phyloP scores from a whole-genome alignment of 2,888 invertebrate species.

The Ellobium chinense region DNA sequence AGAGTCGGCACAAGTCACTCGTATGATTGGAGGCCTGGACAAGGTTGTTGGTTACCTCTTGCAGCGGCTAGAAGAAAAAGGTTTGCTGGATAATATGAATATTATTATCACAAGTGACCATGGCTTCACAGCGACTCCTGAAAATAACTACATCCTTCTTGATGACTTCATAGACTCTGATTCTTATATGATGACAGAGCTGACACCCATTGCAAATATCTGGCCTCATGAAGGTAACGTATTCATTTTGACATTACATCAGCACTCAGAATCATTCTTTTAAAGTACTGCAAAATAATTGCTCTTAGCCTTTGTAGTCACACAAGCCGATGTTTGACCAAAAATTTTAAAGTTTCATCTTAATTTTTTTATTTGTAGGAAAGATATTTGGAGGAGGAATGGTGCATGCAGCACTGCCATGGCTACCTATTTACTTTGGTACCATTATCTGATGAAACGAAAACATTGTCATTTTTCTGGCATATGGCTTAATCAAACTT shows the following conservation, averaged over 20 bases:
- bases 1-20: constrained; percentile 75
- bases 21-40: constrained; percentile 81
- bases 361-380: too few species aligned
- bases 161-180: constrained; percentile 59
- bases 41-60: constrained; percentile 80
- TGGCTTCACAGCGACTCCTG: constrained; percentile 83
- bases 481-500: too few species aligned
- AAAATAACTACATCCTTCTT: constrained; percentile 61
- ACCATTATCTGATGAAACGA: too few species aligned
- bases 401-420: too few species aligned
- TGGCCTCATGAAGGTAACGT: constrained; percentile 81
- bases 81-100: constrained; percentile 82
- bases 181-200: constrained; percentile 78
- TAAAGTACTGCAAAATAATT: background rate
- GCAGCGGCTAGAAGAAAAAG: constrained; percentile 80
- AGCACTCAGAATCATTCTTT: background rate
- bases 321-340: too few species aligned
- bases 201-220: constrained; percentile 83
- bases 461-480: too few species aligned
- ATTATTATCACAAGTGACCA: constrained; percentile 87
- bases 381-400: too few species aligned
- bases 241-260: too few species aligned
- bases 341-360: too few species aligned
- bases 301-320: too few species aligned
- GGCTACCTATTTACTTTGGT: too few species aligned